These are phyloP conservation scores for Onychostoma macrolepis DNA, from an alignment of 2,113 vertebrate species.

Conservation along the genomic window DNA sequence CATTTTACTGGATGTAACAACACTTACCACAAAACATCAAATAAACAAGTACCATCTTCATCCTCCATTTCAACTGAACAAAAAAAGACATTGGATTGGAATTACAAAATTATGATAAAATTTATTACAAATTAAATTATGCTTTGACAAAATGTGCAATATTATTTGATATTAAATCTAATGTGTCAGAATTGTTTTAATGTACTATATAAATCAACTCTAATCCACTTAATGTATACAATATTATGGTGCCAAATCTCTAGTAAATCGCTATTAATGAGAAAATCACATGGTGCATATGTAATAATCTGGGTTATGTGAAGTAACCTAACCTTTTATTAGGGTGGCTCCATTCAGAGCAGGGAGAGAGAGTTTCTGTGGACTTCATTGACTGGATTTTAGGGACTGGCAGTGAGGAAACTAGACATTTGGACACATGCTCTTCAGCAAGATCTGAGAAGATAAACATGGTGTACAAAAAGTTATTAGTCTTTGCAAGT, in stretches of 20 bases:
- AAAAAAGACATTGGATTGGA: neutral
- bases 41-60: constrained; percentile 84
- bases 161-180: neutral
- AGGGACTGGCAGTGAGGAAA: constrained; percentile 53
- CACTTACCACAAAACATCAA: constrained; percentile 84
- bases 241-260: neutral
- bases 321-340: constrained; percentile 70
- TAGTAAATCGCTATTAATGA: neutral
- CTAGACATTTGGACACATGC: constrained; percentile 38
- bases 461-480: neutral
- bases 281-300: neutral
- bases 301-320: neutral
- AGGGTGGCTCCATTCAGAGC: constrained; percentile 77
- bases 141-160: neutral
- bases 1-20: neutral
- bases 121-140: neutral
- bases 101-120: neutral
- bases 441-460: constrained; percentile 47
- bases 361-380: constrained; percentile 69
- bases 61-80: constrained; percentile 82
- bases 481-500: neutral
- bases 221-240: neutral
- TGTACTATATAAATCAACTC: neutral
- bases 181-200: neutral
- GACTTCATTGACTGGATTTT: constrained; percentile 74